Conservation (phyloP, 1,140 invertebrate species). For the Harpegnathos saltator region DNA sequence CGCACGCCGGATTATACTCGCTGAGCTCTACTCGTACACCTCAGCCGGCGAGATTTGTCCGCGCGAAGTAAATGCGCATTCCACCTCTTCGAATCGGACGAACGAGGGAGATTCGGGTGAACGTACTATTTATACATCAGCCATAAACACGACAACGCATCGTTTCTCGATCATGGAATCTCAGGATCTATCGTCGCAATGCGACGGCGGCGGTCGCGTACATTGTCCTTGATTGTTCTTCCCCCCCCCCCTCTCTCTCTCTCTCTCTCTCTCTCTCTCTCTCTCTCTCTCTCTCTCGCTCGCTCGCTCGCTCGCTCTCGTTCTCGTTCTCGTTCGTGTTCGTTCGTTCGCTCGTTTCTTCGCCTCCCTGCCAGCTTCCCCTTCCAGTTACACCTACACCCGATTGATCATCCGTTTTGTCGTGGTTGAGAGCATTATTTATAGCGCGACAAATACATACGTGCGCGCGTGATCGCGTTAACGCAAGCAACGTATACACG, state of each 20-base stretch:
- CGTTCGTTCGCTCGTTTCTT: too few relatives aligned
- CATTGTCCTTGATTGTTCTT: conserved; percentile 69
- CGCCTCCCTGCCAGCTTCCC: background rate
- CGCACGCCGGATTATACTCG: too few relatives aligned
- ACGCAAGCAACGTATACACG: conserved; percentile 24
- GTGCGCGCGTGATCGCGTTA: conserved; percentile 21
- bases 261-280: too few relatives aligned
- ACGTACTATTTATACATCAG: conserved; percentile 69
- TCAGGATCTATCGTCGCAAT: conserved; percentile 70
- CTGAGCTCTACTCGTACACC: too few relatives aligned
- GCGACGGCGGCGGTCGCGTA: conserved; percentile 70
- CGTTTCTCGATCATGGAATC: conserved; percentile 32
- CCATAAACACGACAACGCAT: conserved; percentile 35
- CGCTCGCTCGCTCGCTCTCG: too few relatives aligned
- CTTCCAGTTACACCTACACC: conserved; percentile 64
- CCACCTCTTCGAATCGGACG: conserved; percentile 5
- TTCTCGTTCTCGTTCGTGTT: background rate
- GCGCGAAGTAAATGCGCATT: conserved; percentile 36
- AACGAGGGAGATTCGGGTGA: conserved; percentile 57
- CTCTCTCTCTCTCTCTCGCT: too few relatives aligned
- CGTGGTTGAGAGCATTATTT: conserved; percentile 74
- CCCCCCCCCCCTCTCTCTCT: too few relatives aligned
- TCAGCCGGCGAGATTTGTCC: background rate
- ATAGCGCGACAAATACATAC: conserved; percentile 64
- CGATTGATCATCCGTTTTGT: conserved; percentile 73